phyloP scores from a whole-genome alignment of 2,797 vertebrate genomes.

The Clarias platycephalus region DNA sequence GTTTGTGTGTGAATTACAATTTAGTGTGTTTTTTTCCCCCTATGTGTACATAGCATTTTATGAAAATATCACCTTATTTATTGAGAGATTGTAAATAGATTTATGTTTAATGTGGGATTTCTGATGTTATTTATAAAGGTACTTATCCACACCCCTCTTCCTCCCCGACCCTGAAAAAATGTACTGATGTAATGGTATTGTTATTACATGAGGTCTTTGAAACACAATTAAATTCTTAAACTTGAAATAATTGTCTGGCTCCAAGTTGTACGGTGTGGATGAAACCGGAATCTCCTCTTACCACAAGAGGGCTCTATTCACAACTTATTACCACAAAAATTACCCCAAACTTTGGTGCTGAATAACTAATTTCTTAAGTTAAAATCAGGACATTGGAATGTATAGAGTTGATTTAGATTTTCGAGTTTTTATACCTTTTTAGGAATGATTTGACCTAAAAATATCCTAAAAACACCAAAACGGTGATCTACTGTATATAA shows the following conservation, averaged over 20 bases:
- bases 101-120: conserved; percentile 72
- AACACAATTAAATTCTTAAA: conserved; percentile 74
- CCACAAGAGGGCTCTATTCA: conserved; percentile 46
- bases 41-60: conserved; percentile 70
- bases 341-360: not conserved
- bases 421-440: not conserved
- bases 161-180: not conserved
- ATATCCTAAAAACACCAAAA: not conserved
- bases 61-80: conserved; percentile 75
- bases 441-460: not conserved
- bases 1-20: conserved; percentile 41
- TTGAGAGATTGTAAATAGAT: conserved; percentile 74
- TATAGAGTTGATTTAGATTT: not conserved
- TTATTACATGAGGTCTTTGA: conserved; percentile 64
- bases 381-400: not conserved
- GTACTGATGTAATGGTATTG: conserved; percentile 64
- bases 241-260: conserved; percentile 26
- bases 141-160: conserved; percentile 33
- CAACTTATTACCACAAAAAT: not conserved
- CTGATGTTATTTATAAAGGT: conserved; percentile 79
- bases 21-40: conserved; percentile 51
- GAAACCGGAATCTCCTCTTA: not conserved
- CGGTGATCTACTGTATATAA: not conserved
- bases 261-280: not conserved
- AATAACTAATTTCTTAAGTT: not conserved